Base-by-base conservation (phyloP, 2,888 invertebrate species). In the Scaptomyza tumidula region DNA sequence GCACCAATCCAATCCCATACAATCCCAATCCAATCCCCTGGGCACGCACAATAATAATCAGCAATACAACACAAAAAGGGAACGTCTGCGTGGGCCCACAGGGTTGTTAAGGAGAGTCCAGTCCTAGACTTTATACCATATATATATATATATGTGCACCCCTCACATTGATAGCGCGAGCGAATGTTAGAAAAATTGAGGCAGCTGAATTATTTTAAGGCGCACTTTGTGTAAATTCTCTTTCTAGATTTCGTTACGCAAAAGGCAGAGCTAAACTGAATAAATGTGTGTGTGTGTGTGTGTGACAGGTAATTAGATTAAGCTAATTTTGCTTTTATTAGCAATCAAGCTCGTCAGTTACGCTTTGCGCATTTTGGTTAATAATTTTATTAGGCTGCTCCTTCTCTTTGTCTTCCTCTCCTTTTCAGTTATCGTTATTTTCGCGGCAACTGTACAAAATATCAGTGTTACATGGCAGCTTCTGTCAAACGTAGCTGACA, bases 301-400 rank as follows among this genome's bases (percentile, higher is more conserved):
- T 78, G 86, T 87, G 89, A 80, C 90, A 88, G 82, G 75, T 90
- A 90, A 89, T 89, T 90, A 86, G 90, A 90, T 89, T 89, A 88
- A 80, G 86, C 82, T 89, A 90, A 89, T 89, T 90, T 85, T 78
- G 79, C 78, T 78, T 90, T 88, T 85, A 90, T 89, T 90, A 75
- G 71, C 78, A 88, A 84, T 84, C 73, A 83, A 64, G 45, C 73
- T 72, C 73, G 66, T 60, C 64, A 52, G 59, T 50, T 53, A 63
- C 62, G 69, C 69, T 65, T 75, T 61, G 37, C 70, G 45, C 60
- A 68, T 78, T 86, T 73, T 64, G 71, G 69, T 75, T 88, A 71
- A 88, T 88, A 89, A 86, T 88, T 86, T 86, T 67, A 89, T 86
- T 86, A 88, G 69, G 13, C 44, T 11, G 24, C 24, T 19, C 35